Evolutionary conservation across 2,113 vertebrate species (phyloP).

Genomic region (Caranx melampygus): DNA sequence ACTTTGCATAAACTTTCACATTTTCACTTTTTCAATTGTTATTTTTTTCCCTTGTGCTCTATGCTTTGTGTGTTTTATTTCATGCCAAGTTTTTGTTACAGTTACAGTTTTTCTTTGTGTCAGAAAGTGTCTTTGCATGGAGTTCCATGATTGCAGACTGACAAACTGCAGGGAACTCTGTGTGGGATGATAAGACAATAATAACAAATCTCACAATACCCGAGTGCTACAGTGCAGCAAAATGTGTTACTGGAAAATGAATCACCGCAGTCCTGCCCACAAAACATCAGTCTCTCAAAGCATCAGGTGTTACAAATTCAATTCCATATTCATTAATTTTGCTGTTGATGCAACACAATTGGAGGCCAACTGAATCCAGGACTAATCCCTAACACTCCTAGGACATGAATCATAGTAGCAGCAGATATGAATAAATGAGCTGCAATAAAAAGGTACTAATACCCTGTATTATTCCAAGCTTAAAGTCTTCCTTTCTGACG

Average conservation of each 20-base stretch:
- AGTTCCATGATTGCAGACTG: conserved; percentile 16
- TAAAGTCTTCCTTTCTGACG: conserved; percentile 49
- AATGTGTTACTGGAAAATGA: conserved; percentile 49
- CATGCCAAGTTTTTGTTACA: neutral
- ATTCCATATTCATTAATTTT: conserved; percentile 69
- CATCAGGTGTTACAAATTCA: conserved; percentile 64
- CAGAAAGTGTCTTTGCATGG: neutral
- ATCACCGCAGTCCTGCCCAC: conserved; percentile 23
- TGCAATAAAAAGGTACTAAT: conserved; percentile 77
- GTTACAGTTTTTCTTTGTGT: neutral
- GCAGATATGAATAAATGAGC: conserved; percentile 74
- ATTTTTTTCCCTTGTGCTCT: neutral
- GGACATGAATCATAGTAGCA: conserved; percentile 69
- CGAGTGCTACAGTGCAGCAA: conserved; percentile 23
- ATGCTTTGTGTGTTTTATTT: neutral
- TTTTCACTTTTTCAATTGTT: neutral
- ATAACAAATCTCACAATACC: conserved; percentile 45
- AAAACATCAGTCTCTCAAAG: conserved; percentile 39
- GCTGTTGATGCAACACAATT: conserved; percentile 71
- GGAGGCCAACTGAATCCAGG: conserved; percentile 65
- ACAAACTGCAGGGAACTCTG: conserved; percentile 11
- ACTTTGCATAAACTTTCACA: neutral
- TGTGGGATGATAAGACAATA: conserved; percentile 38
- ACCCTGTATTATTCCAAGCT: conserved; percentile 70
- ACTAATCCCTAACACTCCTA: conserved; percentile 75